Conservation (phyloP, 2,797 vertebrate species). For the Falco rusticolus region DNA sequence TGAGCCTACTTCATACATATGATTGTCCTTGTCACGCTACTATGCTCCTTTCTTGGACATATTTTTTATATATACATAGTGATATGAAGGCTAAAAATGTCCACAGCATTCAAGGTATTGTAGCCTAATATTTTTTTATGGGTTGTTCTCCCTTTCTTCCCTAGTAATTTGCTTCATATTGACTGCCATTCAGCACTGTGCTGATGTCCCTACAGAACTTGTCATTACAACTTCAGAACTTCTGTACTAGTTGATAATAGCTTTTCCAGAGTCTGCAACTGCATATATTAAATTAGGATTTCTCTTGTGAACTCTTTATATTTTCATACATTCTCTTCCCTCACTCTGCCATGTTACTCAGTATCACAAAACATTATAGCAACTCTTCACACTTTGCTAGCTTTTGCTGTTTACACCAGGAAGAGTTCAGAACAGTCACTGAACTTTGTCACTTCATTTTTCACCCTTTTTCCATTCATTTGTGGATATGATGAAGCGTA, state of each 20-base stretch:
- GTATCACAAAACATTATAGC: neutral
- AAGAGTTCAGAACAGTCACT: conserved; percentile 5
- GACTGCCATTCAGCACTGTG: neutral
- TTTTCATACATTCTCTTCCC: neutral
- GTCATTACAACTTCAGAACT: neutral
- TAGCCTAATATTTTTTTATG: neutral
- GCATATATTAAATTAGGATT: neutral
- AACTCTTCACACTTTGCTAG: neutral
- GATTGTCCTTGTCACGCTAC: neutral
- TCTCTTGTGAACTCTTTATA: neutral
- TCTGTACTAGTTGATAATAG: conserved; percentile 5
- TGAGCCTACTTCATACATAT: neutral
- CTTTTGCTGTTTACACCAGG: neutral
- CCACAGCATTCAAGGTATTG: neutral
- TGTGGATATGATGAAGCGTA: neutral
- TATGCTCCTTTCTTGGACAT: neutral
- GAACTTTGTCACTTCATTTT: neutral
- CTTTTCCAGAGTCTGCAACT: neutral
- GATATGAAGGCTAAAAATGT: neutral
- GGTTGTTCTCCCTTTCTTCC: neutral
- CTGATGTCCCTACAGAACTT: neutral
- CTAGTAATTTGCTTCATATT: neutral
- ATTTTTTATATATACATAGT: neutral
- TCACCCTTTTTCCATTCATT: neutral
- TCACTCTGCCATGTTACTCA: neutral